Percentiles rank a stretch among this genome's conserved stretches.
These are phyloP conservation scores for Cinclus cinclus DNA, from an alignment of 2,113 vertebrate species.

Conservation along the genomic window DNA sequence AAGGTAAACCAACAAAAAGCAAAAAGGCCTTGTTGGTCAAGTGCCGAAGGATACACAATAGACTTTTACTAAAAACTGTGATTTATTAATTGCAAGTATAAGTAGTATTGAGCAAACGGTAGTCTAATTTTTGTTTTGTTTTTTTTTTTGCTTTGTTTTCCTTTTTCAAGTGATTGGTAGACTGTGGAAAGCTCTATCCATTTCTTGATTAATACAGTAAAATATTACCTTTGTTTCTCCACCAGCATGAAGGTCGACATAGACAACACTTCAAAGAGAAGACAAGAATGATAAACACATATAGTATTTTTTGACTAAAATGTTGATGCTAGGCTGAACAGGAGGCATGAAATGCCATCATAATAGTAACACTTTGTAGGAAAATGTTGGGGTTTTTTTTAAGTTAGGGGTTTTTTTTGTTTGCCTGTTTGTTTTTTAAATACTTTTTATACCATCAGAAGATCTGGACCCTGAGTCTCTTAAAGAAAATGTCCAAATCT, in stretches of 20 bases:
- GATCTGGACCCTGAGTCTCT: background rate
- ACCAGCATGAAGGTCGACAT: background rate
- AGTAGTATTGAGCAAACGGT: background rate
- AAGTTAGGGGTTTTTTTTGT: background rate
- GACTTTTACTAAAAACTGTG: slow-evolving; percentile 7
- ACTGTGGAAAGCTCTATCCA: background rate
- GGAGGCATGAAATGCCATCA: background rate
- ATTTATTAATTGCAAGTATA: slow-evolving; percentile 40
- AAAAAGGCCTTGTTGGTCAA: slow-evolving; percentile 5
- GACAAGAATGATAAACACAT: background rate
- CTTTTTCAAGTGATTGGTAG: slow-evolving; percentile 52
- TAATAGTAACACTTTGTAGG: background rate
- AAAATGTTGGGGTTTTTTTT: background rate
- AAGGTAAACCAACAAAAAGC: background rate
- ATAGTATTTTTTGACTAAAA: background rate
- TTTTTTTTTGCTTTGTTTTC: background rate
- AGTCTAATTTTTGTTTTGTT: slow-evolving; percentile 17
- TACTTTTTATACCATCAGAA: background rate
- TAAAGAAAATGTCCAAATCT: background rate
- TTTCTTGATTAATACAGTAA: slow-evolving; percentile 62
- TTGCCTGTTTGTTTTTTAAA: background rate
- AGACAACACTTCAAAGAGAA: background rate
- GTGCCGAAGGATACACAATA: slow-evolving; percentile 3
- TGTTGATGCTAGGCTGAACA: background rate
- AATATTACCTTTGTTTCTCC: slow-evolving; percentile 46